Base-by-base conservation (phyloP, 1,140 invertebrate species). In the Nebria ingens region DNA sequence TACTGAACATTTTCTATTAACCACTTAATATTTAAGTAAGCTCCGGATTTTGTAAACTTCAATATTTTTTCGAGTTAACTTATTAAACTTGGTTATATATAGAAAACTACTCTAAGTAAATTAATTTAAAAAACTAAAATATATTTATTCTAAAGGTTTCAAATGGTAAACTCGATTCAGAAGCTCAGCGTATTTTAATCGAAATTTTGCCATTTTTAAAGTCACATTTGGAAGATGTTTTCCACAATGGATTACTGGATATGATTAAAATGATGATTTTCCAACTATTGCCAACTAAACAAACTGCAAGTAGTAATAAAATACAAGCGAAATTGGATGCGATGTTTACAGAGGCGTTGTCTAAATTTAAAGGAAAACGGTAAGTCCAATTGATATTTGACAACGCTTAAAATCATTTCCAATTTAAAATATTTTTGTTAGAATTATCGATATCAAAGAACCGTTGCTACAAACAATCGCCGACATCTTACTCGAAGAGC, bases 281-380 rank as follows among this genome's bases (percentile, higher is more conserved):
- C 25, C 25, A 34, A n/a, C 17, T 45, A 17, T 3, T 11, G 4
- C 40, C 6, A 17, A 4, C 6, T 12, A 45, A 45, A 17, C 40
- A 6, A 45, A 12, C 40, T 12, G 40, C 40, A 12, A 12, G 9
- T 12, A 45, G 15, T 17, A 45, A 45, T 45, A 45, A 45, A 17
- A 12, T 45, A 45, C 40, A 45, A 45, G 17, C 40, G 17, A 45
- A 45, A 45, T 45, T 45, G 17, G 40, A 45, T 17, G 4, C 15
- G 17, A 9, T 45, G 3, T 17, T 45, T 17, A 45, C 9, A 4
- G 40, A 45, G 17, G 9, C 40, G 4, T 17, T 45, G 4, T 4
- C 40, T 4, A 45, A 45, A 45, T 45, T 12, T 17, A 45, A 45
- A 45, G 40, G 40, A 45, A 45, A 45, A 45, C 9, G 40, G 40